Base-by-base conservation (phyloP, 2,113 vertebrate genomes). In the Ifrita kowaldi region DNA sequence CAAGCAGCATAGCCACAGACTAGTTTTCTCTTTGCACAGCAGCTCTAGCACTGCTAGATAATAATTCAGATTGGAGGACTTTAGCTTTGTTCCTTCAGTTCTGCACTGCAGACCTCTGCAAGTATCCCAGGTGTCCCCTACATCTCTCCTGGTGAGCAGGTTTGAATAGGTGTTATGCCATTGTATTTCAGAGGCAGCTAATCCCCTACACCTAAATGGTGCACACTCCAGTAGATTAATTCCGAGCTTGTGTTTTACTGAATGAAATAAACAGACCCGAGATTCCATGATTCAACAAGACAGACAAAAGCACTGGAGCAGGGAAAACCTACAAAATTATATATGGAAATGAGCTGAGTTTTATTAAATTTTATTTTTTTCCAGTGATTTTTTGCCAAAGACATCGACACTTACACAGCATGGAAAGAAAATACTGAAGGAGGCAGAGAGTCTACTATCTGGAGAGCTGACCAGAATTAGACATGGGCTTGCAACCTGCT, bases 211-310 rank as follows among this genome's bases (percentile, higher is more conserved):
- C 27, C 56, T 37, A 47, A 64, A 35, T 32, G 13, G 27, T 8
- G 8, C 13, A 22, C 0, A 1, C 16, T 55, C 30, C 13, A 20
- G 8, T 8, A 79, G 59, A 65, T 56, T 83, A 0, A 0, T 53
- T 56, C 53, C 37, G 49, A 26, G 20, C 16, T 69, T 44, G 13
- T 3, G 2, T 83, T 89, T 90, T 73, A 49, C 53, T 65, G 42
- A 16, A 33, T 60, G 30, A 44, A 32, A 44, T 37, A 73, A 92
- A 65, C n/a, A 63, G 32, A 28, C 16, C 63, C 9, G 33, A 63
- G 60, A 70, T 60, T 82, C 12, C 3, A 6, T 28, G 33, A 67
- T 46, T 57, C 50, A 67, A 18, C 18, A 56, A 19, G 46, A 44
- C 30, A 46, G 20, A 56, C 13, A 73, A 83, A 88, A 46, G 7